Evolutionary conservation across 2,797 vertebrate species (phyloP).

Genomic region (Syngnathus rostellatus): DNA sequence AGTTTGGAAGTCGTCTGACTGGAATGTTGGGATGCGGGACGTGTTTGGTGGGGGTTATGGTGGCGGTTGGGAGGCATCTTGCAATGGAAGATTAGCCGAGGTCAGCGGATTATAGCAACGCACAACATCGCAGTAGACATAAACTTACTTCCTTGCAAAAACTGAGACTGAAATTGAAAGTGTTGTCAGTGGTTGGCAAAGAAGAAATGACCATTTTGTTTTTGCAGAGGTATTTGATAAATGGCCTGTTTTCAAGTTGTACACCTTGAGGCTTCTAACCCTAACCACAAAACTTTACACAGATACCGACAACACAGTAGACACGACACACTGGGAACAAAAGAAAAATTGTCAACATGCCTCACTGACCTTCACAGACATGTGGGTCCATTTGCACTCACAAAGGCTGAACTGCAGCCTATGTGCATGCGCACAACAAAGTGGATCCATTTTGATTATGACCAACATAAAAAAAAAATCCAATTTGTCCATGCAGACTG

Average conservation of each 20-base stretch:
- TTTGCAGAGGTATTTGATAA: no score
- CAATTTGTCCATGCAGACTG: no score
- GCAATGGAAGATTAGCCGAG: slow-evolving; percentile 2
- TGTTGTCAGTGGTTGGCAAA: no score
- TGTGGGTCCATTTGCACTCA: neutral
- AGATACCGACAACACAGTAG: neutral
- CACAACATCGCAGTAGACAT: slow-evolving; percentile 19
- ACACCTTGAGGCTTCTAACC: neutral
- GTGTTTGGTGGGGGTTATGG: neutral
- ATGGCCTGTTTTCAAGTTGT: neutral
- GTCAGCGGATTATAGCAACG: slow-evolving; percentile 21
- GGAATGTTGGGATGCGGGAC: slow-evolving; percentile 22
- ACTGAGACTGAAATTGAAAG: no score
- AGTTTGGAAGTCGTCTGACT: slow-evolving; percentile 27
- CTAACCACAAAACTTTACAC: neutral
- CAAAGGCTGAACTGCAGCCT: neutral
- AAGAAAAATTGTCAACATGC: neutral
- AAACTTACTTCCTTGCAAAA: neutral
- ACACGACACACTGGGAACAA: neutral
- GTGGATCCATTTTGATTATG: neutral
- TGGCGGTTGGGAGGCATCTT: neutral
- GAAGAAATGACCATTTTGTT: no score
- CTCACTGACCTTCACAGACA: neutral
- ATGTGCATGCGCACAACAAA: neutral
- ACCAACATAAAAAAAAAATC: neutral